Conservation (phyloP, 2,888 invertebrate species). For the Drosophila limbata region DNA sequence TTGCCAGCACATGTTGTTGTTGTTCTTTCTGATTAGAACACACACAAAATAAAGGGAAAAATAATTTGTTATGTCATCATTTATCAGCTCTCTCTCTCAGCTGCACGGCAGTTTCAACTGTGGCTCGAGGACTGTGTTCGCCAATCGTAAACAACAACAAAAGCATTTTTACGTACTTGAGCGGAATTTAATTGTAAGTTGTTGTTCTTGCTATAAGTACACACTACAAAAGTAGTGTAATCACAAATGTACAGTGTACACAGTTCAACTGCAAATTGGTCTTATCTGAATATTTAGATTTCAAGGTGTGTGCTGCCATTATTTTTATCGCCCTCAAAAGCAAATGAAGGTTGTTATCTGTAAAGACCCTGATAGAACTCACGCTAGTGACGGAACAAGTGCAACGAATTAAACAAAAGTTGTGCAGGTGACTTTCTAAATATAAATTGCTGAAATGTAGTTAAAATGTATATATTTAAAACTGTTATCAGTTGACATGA, state of each 20-base stretch:
- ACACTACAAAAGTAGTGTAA: conserved; percentile 6
- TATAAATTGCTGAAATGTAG: conserved; percentile 1
- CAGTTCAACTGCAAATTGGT: conserved; percentile 5
- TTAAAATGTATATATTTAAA: conserved; percentile 18
- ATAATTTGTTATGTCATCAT: conserved; percentile 50
- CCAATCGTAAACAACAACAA: conserved; percentile 21
- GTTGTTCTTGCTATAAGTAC: neutral
- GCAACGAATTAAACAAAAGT: neutral
- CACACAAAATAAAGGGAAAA: conserved; percentile 10
- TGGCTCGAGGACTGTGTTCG: conserved; percentile 5
- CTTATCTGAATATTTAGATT: conserved; percentile 24
- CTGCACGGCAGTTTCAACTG: conserved; percentile 1
- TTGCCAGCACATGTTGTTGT: conserved; percentile 48
- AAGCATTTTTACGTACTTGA: conserved; percentile 14
- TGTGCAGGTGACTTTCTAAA: conserved; percentile 13
- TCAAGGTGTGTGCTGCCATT: conserved; percentile 11
- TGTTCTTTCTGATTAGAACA: conserved; percentile 40
- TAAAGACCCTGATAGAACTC: conserved; percentile 9
- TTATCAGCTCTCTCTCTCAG: conserved; percentile 27
- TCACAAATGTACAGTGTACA: conserved; percentile 9
- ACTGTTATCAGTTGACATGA: conserved; percentile 1
- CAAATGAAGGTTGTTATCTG: conserved; percentile 23
- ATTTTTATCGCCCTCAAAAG: conserved; percentile 28
- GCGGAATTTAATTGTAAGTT: conserved; percentile 20
- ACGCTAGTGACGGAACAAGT: conserved; percentile 2